Conservation (phyloP, 2,888 invertebrate species). For the Lithophane ornitopus region DNA sequence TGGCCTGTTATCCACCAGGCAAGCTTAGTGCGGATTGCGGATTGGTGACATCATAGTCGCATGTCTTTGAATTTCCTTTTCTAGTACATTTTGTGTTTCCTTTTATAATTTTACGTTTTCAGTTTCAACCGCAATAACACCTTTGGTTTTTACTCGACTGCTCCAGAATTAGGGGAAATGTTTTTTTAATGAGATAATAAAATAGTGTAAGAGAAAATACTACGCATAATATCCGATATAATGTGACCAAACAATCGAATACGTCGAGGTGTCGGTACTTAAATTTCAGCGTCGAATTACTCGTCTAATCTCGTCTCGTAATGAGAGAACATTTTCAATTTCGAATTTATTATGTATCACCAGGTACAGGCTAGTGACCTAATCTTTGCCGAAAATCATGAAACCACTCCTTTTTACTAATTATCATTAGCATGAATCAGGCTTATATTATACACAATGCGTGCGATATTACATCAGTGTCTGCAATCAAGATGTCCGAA, state of each 20-base stretch:
- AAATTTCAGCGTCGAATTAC: not conserved
- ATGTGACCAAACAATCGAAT: not conserved
- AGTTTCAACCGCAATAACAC: no score
- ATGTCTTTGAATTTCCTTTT: not conserved
- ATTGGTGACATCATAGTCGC: not conserved
- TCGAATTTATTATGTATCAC: no score
- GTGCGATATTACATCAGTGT: not conserved
- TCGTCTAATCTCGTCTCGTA: no score
- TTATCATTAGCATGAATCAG: not conserved
- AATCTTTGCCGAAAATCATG: not conserved
- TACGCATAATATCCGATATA: not conserved
- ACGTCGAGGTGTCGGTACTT: not conserved
- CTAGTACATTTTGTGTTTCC: not conserved
- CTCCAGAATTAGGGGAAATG: not conserved
- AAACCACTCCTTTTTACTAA: conserved; percentile 2
- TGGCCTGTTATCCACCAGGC: not conserved
- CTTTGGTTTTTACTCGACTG: not conserved
- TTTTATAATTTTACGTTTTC: not conserved
- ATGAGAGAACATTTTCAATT: not conserved
- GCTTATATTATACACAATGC: not conserved
- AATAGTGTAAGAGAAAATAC: not conserved
- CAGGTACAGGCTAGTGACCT: not conserved
- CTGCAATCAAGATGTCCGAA: conserved; percentile 15
- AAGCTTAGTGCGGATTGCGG: not conserved
- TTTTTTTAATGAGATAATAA: not conserved